Evolutionary conservation across 2,888 invertebrate genomes (phyloP), one percentile per base, ranked within the genome.

Genomic region (Byasa hedistus): DNA sequence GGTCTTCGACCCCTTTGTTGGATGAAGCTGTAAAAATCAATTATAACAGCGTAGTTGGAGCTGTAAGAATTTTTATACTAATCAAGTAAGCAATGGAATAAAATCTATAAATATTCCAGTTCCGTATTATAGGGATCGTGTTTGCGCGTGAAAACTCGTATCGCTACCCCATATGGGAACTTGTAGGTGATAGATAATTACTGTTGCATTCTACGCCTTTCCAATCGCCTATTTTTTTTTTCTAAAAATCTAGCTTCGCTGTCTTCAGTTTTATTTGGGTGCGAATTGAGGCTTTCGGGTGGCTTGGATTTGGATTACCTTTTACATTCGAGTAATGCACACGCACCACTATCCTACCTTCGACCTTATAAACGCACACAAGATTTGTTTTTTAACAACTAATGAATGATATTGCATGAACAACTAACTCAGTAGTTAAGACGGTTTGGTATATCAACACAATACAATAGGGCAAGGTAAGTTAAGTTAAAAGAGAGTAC

Each of bases 161-260:
- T n/a, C 21, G 44, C 32, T 48, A 55, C 63, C 32, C 44, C 48
- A 56, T 67, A 67, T 63, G 63, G 63, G 56, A 63, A 64, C 67
- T 64, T 51, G 63, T 51, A 52, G 55, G 60, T 67, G 67, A 67
- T 54, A 55, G 36, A 54, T 61, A 56, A 67, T 63, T 60, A 51
- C 56, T 63, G 63, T 51, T 67, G 67, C 67, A 56, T 48, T 60
- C 66, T 55, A 66, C 67, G 48, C 67, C 67, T 67, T 63, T 67
- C 67, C 67, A 67, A 63, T 64, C 56, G 60, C 63, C 67, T n/a
- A n/a, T 61, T 39, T 65, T 66, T 66, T 57, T 55, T 52, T n/a
- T 24, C 10, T 10, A 10, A 27, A 21, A 56, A 39, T 44, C 23
- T 51, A 36, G 48, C 61, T 65, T 61, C 12, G 64, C 61, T 51